Evolutionary conservation across 2,797 vertebrate genomes (phyloP).

Genomic region (Kryptolebias ocellatus): DNA sequence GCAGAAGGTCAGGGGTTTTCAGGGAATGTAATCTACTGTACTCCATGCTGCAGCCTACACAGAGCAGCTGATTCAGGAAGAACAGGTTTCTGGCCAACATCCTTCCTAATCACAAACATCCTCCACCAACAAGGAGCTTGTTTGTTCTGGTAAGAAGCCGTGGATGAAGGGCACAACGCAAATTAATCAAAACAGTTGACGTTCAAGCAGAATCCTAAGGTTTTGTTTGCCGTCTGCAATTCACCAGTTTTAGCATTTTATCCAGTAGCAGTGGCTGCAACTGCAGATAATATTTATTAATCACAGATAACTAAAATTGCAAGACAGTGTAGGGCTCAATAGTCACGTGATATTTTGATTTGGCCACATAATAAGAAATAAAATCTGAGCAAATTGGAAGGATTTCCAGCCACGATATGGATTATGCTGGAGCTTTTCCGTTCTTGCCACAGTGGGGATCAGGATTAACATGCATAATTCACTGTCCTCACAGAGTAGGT

Average conservation of each 20-base stretch:
- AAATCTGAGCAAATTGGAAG: conserved; percentile 29
- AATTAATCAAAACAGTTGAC: neutral
- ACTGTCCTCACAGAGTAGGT: conserved; percentile 55
- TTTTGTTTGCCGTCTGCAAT: too few species aligned
- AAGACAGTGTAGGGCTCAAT: conserved; percentile 45
- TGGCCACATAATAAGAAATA: conserved; percentile 33
- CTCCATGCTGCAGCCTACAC: conserved; percentile 22
- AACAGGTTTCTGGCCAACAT: conserved; percentile 58
- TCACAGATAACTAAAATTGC: conserved; percentile 51
- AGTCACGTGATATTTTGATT: conserved; percentile 44
- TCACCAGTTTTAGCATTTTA: conserved; percentile 20
- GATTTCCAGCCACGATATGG: conserved; percentile 46
- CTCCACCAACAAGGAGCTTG: conserved; percentile 39
- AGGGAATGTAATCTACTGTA: conserved; percentile 41
- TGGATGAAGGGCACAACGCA: conserved; percentile 11
- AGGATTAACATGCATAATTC: conserved; percentile 71
- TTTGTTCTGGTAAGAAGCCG: conserved; percentile 36
- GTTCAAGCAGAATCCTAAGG: conserved; percentile 8
- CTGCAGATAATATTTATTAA: conserved; percentile 60
- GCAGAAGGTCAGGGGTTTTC: conserved; percentile 21
- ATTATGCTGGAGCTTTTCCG: conserved; percentile 44
- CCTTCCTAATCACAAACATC: conserved; percentile 75
- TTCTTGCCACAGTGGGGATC: conserved; percentile 54
- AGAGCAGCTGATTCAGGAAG: conserved; percentile 66
- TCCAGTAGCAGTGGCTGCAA: conserved; percentile 28